Conservation (phyloP, 2,113 vertebrate genomes). For the Thermophis baileyi region DNA sequence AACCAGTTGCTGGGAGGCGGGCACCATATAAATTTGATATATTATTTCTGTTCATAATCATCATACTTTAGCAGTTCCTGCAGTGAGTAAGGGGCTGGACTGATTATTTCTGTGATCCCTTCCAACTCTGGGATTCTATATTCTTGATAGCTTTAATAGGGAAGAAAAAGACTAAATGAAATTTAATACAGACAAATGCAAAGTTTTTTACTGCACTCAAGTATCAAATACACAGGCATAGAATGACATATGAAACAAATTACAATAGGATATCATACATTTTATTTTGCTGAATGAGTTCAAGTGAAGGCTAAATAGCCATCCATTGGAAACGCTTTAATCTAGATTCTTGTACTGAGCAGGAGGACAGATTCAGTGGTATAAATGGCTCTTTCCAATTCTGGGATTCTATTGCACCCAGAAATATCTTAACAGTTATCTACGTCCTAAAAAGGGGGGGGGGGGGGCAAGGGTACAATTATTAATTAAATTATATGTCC, state of each 20-base stretch:
- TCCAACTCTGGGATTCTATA: background rate
- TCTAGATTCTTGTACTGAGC: background rate
- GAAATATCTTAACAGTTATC: background rate
- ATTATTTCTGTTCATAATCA: background rate
- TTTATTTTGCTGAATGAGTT: background rate
- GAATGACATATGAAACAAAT: background rate
- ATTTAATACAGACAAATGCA: background rate
- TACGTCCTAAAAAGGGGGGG: background rate
- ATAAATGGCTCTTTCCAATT: background rate
- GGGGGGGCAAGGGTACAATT: background rate
- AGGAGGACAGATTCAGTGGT: background rate
- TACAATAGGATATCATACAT: background rate
- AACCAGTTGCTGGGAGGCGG: background rate
- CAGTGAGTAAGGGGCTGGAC: background rate
- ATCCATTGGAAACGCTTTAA: background rate
- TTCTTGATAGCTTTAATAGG: background rate
- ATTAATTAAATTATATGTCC: background rate
- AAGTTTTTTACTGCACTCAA: background rate
- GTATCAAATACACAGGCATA: background rate
- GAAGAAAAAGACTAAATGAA: background rate
- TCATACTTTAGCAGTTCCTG: background rate
- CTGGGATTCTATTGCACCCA: background rate
- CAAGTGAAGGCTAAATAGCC: background rate
- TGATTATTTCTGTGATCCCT: background rate
- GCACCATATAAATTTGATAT: background rate